phyloP scores from a whole-genome alignment of 2,888 invertebrate species.

The Cremastinae sp. region DNA sequence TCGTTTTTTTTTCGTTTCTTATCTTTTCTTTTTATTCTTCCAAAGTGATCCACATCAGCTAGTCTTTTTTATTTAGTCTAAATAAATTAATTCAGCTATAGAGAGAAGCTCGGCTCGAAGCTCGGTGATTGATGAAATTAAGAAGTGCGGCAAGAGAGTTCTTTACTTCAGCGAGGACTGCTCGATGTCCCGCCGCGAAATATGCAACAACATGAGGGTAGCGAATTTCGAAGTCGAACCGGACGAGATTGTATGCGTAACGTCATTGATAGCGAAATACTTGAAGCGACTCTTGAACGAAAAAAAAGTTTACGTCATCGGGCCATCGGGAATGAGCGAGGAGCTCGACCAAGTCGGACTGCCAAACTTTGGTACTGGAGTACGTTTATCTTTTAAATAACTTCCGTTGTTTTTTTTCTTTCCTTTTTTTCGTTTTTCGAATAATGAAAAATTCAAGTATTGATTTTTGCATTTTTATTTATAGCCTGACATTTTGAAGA shows the following conservation, averaged over 20 bases:
- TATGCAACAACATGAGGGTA: slow-evolving; percentile 82
- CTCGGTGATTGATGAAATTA: slow-evolving; percentile 81
- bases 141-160: slow-evolving; percentile 82
- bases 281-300: slow-evolving; percentile 80
- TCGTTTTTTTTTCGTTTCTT: too few relatives aligned
- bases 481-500: slow-evolving; percentile 57
- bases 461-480: slow-evolving; percentile 29
- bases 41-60: too few relatives aligned
- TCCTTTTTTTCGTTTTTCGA: too few relatives aligned
- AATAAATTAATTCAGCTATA: too few relatives aligned
- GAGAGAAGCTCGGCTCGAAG: slow-evolving; percentile 55
- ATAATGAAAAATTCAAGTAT: too few relatives aligned
- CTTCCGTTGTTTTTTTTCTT: too few relatives aligned
- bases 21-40: too few relatives aligned
- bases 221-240: slow-evolving; percentile 81
- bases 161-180: slow-evolving; percentile 86
- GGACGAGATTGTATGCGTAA: slow-evolving; percentile 82
- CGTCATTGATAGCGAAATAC: slow-evolving; percentile 82
- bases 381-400: slow-evolving; percentile 32
- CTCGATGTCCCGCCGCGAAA: slow-evolving; percentile 82
- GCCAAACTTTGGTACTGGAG: slow-evolving; percentile 56
- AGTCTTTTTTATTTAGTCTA: too few relatives aligned
- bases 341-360: slow-evolving; percentile 49
- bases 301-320: slow-evolving; percentile 78
- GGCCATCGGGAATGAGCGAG: slow-evolving; percentile 65